These are phyloP conservation scores for Trichogramma dendrolimi DNA, from an alignment of 2,888 invertebrate genomes.

Conservation along the genomic window DNA sequence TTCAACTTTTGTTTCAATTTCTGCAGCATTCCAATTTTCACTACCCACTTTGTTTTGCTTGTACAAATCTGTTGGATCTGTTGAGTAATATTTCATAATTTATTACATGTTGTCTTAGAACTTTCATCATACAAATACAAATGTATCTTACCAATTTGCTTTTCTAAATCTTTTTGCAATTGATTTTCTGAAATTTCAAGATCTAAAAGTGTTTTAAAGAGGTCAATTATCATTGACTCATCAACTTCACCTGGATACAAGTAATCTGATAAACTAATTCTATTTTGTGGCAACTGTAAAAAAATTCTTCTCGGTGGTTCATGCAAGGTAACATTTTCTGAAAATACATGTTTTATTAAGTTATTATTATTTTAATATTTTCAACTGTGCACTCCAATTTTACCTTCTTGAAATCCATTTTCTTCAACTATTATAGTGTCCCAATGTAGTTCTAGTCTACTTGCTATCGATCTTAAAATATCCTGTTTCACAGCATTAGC, in stretches of 20 bases:
- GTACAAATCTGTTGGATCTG: constrained; percentile 52
- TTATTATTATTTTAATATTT: constrained; percentile 8
- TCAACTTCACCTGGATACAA: constrained; percentile 86
- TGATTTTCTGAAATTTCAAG: constrained; percentile 67
- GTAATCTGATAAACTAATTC: constrained; percentile 80
- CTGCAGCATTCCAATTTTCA: too few species aligned
- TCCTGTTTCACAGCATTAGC: constrained; percentile 75
- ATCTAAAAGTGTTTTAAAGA: constrained; percentile 78
- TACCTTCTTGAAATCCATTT: constrained; percentile 67
- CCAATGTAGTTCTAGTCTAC: constrained; percentile 87
- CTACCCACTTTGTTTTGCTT: constrained; percentile 48
- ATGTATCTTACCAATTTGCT: constrained; percentile 65
- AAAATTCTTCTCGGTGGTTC: constrained; percentile 85
- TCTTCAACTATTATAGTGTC: constrained; percentile 85
- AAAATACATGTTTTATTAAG: constrained; percentile 15
- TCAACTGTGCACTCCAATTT: constrained; percentile 7
- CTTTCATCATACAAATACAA: constrained; percentile 5
- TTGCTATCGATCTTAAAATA: constrained; percentile 76
- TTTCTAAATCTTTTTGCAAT: constrained; percentile 71
- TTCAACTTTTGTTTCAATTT: too few species aligned
- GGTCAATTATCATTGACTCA: constrained; percentile 69
- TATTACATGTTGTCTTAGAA: not conserved
- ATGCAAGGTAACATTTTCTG: constrained; percentile 75
- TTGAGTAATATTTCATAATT: not conserved
- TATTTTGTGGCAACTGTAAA: constrained; percentile 63